Base-by-base conservation (phyloP, 2,888 invertebrate genomes). In the Pristionchus japonicus region DNA sequence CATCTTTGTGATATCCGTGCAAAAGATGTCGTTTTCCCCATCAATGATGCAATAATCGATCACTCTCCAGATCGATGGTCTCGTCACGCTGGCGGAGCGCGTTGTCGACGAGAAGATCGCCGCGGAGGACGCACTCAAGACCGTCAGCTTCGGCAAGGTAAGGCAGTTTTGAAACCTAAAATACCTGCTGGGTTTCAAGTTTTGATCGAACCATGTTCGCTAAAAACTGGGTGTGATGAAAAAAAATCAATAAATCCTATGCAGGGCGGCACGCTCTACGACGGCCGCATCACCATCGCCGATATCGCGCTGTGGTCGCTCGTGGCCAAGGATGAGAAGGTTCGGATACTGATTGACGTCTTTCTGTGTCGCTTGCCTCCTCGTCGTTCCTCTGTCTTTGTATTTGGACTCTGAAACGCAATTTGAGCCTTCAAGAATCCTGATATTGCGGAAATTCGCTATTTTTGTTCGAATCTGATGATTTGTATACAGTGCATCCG, bases 241-340 rank as follows among this genome's bases (percentile, higher is more conserved):
- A n/a, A n/a, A n/a, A n/a, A n/a, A 34, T 4, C n/a, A 23, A 31
- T 13, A n/a, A n/a, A n/a, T n/a, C n/a, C n/a, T 15, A 31, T 31
- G n/a, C 31, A 86, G 86, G 67, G 57, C n/a, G 86, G 85, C 47
- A 88, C 88, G 3, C 80, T 91, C 3, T 67, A 91, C 82, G 85
- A 80, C n/a, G 89, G 90, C 34, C 87, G 88, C 15, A 52, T 90
- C 34, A 92, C 91, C 31, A 88, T 91, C 9, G 92, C 92, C 23
- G 93, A 93, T 86, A 87, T 92, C 37, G 91, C 91, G 2, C 89
- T 93, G 23, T 93, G 91, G 89, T 87, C 90, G 1, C 67, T 92
- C n/a, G 74, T 90, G 47, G 91, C 91, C 43, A 88, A 88, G 47
- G 88, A 91, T 61, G 88, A 89, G 2, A 87, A 91, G 89, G 91